phyloP scores from a whole-genome alignment of 2,797 vertebrate genomes.

The Macroramphosus scolopax region DNA sequence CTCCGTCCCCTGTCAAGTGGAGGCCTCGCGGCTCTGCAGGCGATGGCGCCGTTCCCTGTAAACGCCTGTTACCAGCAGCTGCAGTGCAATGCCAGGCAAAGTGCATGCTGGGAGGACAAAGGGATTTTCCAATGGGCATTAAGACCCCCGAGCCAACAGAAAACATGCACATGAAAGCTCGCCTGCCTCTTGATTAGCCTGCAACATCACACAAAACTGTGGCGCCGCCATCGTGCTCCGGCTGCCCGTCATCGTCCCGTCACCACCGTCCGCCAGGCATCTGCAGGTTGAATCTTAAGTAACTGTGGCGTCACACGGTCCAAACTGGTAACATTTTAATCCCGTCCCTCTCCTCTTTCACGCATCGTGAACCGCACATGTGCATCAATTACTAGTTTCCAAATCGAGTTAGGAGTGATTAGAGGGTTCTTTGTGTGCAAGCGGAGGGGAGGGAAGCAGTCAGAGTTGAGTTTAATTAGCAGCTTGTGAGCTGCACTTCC shows the following conservation, averaged over 20 bases:
- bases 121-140: constrained; percentile 25
- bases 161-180: constrained; percentile 3
- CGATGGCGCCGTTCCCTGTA: constrained; percentile 18
- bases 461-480: constrained; percentile 67
- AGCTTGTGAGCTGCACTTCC: constrained; percentile 56
- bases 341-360: constrained; percentile 35
- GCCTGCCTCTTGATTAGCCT: constrained; percentile 13
- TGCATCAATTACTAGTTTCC: constrained; percentile 53
- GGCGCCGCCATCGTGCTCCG: not conserved
- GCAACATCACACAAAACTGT: constrained; percentile 2
- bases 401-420: constrained; percentile 66
- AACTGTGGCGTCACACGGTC: not conserved
- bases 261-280: not conserved
- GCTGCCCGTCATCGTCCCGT: not conserved
- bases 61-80: constrained; percentile 37
- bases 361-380: constrained; percentile 39
- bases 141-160: constrained; percentile 15
- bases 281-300: constrained; percentile 10
- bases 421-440: constrained; percentile 49
- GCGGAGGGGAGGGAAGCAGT: constrained; percentile 41
- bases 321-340: constrained; percentile 35
- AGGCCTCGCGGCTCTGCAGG: constrained; percentile 15
- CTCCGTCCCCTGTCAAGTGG: constrained; percentile 15
- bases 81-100: constrained; percentile 28
- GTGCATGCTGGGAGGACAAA: constrained; percentile 34